Conservation (phyloP, 2,113 vertebrate species). For the Apodemus sylvaticus region DNA sequence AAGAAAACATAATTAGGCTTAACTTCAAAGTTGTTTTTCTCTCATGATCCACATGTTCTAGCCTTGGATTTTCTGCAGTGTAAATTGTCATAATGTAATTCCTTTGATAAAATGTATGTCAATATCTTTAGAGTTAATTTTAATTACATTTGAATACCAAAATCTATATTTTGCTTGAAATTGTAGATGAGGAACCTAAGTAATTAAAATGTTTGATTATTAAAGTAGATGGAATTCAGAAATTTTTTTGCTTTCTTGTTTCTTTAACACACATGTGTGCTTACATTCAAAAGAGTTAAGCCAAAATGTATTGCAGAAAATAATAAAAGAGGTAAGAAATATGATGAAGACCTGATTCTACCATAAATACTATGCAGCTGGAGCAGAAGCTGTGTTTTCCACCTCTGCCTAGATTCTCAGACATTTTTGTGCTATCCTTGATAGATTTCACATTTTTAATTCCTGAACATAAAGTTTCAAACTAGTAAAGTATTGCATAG, state of each 20-base stretch:
- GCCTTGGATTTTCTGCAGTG: slow-evolving; percentile 26
- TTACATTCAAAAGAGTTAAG: neutral
- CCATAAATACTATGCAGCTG: neutral
- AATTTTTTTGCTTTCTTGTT: slow-evolving; percentile 3
- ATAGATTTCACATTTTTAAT: neutral
- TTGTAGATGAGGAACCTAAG: neutral
- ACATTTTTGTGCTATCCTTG: neutral
- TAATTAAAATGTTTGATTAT: slow-evolving; percentile 30
- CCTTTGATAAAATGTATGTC: slow-evolving; percentile 46
- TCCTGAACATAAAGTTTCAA: neutral
- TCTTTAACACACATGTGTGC: neutral
- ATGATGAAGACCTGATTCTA: neutral
- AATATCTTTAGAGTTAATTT: slow-evolving; percentile 1
- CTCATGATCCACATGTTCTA: neutral
- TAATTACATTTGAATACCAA: slow-evolving; percentile 66
- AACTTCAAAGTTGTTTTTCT: slow-evolving; percentile 46
- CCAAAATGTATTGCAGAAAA: neutral
- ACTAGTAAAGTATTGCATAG: neutral
- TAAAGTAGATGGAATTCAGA: slow-evolving; percentile 22
- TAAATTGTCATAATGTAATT: slow-evolving; percentile 37
- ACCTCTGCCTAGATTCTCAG: neutral
- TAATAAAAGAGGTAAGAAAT: neutral
- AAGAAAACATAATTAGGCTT: slow-evolving; percentile 33
- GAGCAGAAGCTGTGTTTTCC: neutral
- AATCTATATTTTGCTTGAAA: slow-evolving; percentile 34